Base-by-base conservation (phyloP, 2,888 invertebrate genomes). In the Eilema griseolum region DNA sequence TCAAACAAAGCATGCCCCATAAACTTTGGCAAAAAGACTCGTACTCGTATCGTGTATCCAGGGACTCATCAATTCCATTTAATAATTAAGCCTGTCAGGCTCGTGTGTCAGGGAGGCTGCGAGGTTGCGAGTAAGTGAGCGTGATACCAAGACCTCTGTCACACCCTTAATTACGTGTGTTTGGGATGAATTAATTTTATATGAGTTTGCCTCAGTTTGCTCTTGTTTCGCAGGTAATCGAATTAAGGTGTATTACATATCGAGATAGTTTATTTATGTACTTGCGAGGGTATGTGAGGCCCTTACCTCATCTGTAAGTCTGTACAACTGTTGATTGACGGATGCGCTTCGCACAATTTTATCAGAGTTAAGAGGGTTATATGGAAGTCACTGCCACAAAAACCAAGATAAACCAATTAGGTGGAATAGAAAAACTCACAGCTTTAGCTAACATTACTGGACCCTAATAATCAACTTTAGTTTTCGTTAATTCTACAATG, bases 41-140 rank as follows among this genome's bases (percentile, higher is more conserved):
- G 37, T 57, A 71, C 65, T 57, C 66, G 70, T 73, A 73, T 76
- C 46, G 31, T 73, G 72, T 76, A 73, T 79, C 83, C 69, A 65
- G 82, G 83, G 82, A 83, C 74, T 66, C 82, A 82, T 82, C 82
- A 83, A 83, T 82, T 78, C 81, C 76, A 72, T 81, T 82, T 74
- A 82, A 82, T 82, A 80, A 82, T 82, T 83, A 82, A 78, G 67
- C 69, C 75, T 83, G 83, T 83, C 83, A 77, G 31, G 67, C 73
- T 78, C 73, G 78, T 80, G 72, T 78, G 67, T 72, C 81, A 66
- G 66, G 62, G 66, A 67, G 62, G 59, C 56, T 66, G 60, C 20
- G 62, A 64, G 71, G 65, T 41, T n/a, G 68, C 56, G 68, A 66
- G 66, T 66, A 72, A 72, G 66, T 52, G 66, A 63, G 60, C 71